Base-by-base conservation (phyloP, 2,113 vertebrate genomes). In the Notechis scutatus region DNA sequence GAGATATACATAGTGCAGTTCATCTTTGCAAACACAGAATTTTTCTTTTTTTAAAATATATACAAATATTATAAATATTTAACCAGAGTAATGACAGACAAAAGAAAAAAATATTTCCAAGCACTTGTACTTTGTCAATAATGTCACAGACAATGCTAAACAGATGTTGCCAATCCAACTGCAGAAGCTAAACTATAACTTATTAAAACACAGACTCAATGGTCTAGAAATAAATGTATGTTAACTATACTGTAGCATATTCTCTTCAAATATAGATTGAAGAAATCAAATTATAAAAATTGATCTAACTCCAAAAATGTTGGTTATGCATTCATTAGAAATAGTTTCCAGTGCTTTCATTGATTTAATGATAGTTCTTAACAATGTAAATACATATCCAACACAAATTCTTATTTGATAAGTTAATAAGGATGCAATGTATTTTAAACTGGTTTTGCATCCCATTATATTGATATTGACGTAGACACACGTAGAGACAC, bases 71-170 rank as follows among this genome's bases (percentile, higher is more conserved):
- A 61, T 95, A 90, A 57, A 89, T 94, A 90, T 96, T 96, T 96
- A 94, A 97, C 90, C 94, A 96, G 95, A 93, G 85, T 92, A 95
- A 95, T 95, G 93, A 94, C 94, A 95, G 91, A 95, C 93, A 91
- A 96, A 96, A 97, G 95, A 97, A 94, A 97, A 97, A 96, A 97
- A 96, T 91, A 94, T 96, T 93, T 96, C 94, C 96, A 97, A 96
- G 94, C 94, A 95, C 9, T 0, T 92, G n/a, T 56, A 96, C 39
- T 91, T 56, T 95, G 56, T 92, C 94, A 93, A 55, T 92, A 93
- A 95, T 57, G 92, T 86, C 94, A 95, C 92, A 95, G 20, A 55
- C 92, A 96, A 90, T 50, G 91, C 59, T 0, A 87, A 96, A 95
- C 89, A 93, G 0, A 91, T 88, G 92, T 74, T 93, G 96, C 94